phyloP scores from a whole-genome alignment of 2,797 vertebrate species.

The Emydoidea blandingii region DNA sequence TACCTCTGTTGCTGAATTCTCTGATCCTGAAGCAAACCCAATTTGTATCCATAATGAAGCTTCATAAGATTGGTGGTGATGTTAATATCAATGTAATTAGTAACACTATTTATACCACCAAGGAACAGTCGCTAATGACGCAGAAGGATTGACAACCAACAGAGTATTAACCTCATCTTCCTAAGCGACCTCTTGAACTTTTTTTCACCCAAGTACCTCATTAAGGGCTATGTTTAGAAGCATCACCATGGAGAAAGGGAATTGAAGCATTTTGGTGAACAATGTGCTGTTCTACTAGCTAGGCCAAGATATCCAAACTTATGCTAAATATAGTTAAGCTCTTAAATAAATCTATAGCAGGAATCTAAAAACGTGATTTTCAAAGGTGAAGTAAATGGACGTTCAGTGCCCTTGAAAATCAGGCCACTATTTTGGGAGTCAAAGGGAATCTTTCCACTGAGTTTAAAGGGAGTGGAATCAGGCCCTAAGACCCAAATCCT shows the following conservation, averaged over 20 bases:
- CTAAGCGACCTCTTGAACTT: neutral
- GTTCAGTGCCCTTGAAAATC: neutral
- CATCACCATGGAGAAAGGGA: fast-evolving
- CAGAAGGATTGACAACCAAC: conserved; percentile 26
- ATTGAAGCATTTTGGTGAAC: neutral
- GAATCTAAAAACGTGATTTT: neutral
- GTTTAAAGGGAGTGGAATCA: neutral
- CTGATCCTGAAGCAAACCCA: conserved; percentile 41
- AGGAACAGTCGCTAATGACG: conserved; percentile 34
- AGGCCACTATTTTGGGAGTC: neutral
- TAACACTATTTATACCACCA: conserved; percentile 51
- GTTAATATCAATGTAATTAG: conserved; percentile 64
- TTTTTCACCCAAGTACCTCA: neutral
- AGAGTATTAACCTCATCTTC: conserved; percentile 38
- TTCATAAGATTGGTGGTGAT: conserved; percentile 15
- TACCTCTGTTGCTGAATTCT: conserved; percentile 20
- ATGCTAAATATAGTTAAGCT: neutral
- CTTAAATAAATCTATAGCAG: neutral
- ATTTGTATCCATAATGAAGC: conserved; percentile 46
- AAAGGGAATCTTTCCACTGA: neutral
- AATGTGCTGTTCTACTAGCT: fast-evolving
- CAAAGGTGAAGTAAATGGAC: neutral
- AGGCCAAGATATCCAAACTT: neutral
- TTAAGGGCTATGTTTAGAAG: neutral
- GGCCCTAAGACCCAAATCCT: neutral